phyloP scores from a whole-genome alignment of 2,888 invertebrate species.

The Apocheima hispidaria region DNA sequence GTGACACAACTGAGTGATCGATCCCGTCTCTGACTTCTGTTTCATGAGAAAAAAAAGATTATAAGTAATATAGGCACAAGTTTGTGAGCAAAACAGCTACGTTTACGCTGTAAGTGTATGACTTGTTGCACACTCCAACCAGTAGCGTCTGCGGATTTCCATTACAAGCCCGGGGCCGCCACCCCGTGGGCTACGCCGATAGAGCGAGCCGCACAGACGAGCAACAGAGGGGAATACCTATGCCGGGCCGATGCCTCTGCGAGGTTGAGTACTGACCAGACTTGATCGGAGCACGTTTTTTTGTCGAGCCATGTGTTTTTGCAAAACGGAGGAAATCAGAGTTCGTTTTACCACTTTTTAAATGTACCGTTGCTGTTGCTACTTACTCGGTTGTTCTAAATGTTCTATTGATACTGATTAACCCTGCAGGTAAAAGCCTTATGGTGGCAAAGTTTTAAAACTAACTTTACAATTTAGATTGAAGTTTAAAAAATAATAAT shows the following conservation, averaged over 20 bases:
- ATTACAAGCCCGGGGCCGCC: constrained; percentile 62
- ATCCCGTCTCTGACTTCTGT: too few species aligned
- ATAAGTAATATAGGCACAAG: not conserved
- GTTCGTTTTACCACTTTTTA: too few species aligned
- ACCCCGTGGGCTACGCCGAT: constrained; percentile 51
- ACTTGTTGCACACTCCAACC: constrained; percentile 40
- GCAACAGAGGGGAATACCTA: constrained; percentile 40
- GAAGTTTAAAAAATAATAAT: too few species aligned
- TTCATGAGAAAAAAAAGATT: not conserved
- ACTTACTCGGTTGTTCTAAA: too few species aligned
- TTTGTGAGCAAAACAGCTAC: too few species aligned
- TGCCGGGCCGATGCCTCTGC: constrained; percentile 26
- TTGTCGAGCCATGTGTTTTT: not conserved
- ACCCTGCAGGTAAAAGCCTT: too few species aligned
- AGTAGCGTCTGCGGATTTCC: constrained; percentile 72
- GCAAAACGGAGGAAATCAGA: too few species aligned
- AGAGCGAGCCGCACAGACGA: constrained; percentile 19
- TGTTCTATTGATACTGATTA: too few species aligned
- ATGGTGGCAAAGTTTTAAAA: too few species aligned
- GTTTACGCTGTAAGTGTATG: constrained; percentile 16
- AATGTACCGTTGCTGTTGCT: too few species aligned
- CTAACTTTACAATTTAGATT: too few species aligned
- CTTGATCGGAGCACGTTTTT: not conserved
- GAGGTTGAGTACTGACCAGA: constrained; percentile 5
- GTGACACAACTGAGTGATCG: too few species aligned